Evolutionary conservation across 37 sponge, comb jelly and placozoan genomes (phyloP).

Genomic region (Mnemiopsis leidyi): DNA sequence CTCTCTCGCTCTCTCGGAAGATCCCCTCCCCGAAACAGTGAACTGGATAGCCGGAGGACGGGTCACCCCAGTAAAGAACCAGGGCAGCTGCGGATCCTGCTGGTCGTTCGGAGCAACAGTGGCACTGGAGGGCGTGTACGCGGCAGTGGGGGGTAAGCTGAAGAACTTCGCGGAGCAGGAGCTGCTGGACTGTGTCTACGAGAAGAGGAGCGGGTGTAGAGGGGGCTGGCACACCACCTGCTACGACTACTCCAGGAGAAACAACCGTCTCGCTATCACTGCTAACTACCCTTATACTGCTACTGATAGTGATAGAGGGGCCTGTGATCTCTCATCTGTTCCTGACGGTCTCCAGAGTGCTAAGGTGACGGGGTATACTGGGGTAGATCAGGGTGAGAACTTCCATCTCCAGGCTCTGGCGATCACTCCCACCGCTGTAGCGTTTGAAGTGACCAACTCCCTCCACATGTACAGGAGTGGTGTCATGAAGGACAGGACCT

Average conservation of each 20-base stretch:
- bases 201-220: background rate
- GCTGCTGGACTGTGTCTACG: constrained; percentile 5
- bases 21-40: background rate
- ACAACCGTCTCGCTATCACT: background rate
- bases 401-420: background rate
- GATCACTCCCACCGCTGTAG: background rate
- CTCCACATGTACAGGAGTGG: background rate
- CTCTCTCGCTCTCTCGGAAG: background rate
- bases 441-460: background rate
- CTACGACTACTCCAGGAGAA: background rate
- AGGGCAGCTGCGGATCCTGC: background rate
- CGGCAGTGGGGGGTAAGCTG: background rate
- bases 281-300: constrained; percentile 1
- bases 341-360: constrained; percentile 4
- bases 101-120: constrained; percentile 14
- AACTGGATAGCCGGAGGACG: background rate
- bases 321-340: background rate
- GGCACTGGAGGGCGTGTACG: background rate
- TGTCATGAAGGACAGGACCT: background rate
- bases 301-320: background rate
- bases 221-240: constrained; percentile 7
- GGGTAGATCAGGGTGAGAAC: background rate
- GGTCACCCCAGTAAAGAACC: constrained; percentile 13
- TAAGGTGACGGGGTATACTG: background rate
- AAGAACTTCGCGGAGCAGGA: constrained; percentile 29